Evolutionary conservation across 2,113 vertebrate species (phyloP).

Genomic region (Pontoporia blainvillei): DNA sequence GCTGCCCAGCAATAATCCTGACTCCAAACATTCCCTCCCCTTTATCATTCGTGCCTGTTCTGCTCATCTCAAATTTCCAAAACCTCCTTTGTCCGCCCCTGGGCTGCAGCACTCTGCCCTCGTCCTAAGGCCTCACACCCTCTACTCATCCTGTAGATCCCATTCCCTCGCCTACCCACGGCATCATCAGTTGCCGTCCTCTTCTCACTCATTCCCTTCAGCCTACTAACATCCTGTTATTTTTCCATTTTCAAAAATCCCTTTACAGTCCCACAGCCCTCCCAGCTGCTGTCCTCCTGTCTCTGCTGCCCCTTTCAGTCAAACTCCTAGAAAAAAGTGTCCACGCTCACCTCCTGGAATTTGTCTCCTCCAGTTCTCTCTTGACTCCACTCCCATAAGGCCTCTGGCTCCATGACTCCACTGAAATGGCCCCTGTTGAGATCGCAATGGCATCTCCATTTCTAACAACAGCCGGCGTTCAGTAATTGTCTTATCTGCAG

Average conservation of each 20-base stretch:
- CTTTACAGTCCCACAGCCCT: background rate
- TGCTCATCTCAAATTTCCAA: background rate
- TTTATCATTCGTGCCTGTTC: background rate
- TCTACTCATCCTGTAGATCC: background rate
- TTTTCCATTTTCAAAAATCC: background rate
- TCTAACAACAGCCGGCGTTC: background rate
- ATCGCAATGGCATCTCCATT: rapidly evolving
- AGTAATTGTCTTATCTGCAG: background rate
- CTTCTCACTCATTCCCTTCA: background rate
- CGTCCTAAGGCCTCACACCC: too few species aligned
- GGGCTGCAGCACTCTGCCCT: too few species aligned
- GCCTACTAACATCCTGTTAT: too few species aligned
- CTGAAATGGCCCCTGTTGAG: background rate
- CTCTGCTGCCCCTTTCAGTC: background rate
- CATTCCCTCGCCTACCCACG: rapidly evolving
- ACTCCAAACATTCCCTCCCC: background rate
- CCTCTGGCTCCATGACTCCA: background rate
- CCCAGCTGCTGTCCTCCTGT: background rate
- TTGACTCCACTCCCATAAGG: background rate
- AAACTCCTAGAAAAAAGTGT: background rate
- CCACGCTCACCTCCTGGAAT: background rate
- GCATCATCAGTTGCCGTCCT: too few species aligned
- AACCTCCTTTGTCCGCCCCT: background rate
- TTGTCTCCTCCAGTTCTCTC: background rate
- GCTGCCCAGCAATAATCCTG: background rate